phyloP scores from a whole-genome alignment of 1,140 invertebrate genomes.

The Macrosteles quadrilineatus region DNA sequence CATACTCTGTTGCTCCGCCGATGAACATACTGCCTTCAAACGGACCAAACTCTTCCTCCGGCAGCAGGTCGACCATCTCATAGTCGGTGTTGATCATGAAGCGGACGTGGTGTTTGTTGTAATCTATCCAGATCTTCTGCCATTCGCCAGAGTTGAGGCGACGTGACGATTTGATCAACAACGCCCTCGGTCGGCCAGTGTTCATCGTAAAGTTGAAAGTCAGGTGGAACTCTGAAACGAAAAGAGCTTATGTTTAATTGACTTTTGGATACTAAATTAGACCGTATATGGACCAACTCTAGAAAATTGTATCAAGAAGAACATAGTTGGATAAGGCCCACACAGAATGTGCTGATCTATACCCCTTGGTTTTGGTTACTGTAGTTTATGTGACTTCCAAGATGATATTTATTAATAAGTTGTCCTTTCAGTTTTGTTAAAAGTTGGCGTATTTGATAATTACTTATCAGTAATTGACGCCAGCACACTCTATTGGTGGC shows the following conservation, averaged over 20 bases:
- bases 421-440: too few species aligned
- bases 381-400: too few species aligned
- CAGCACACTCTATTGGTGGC: too few species aligned
- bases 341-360: too few species aligned
- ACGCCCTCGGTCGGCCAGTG: conserved; percentile 72
- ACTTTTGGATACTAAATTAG: too few species aligned
- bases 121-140: conserved; percentile 95
- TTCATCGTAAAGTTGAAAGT: conserved; percentile 90
- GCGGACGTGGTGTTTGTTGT: conserved; percentile 90
- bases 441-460: too few species aligned
- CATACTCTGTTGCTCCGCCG: conserved; percentile 85
- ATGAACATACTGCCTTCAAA: conserved; percentile 93
- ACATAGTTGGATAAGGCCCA: too few species aligned
- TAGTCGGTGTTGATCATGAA: conserved; percentile 90
- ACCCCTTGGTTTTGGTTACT: too few species aligned
- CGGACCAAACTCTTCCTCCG: conserved; percentile 85
- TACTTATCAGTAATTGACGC: too few species aligned
- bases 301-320: too few species aligned
- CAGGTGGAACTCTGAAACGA: conserved; percentile 70
- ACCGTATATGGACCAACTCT: too few species aligned
- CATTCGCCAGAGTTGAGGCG: conserved; percentile 89
- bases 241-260: not conserved
- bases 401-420: too few species aligned
- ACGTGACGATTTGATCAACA: conserved; percentile 77
- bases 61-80: conserved; percentile 80